phyloP scores from a whole-genome alignment of 2,888 invertebrate genomes.

The Oeneis ivallda region DNA sequence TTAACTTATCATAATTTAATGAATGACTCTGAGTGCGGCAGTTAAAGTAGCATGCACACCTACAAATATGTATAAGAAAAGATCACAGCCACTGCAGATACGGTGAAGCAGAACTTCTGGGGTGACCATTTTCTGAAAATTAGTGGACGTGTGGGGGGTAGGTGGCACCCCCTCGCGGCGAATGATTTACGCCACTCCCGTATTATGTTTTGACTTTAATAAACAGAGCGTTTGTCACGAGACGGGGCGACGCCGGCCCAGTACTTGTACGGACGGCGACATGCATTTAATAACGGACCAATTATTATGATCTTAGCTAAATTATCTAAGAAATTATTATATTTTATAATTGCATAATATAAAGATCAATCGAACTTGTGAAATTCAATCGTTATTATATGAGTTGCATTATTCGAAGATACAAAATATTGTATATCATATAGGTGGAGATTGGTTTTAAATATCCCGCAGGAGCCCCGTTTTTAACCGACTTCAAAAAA shows the following conservation, averaged over 20 bases:
- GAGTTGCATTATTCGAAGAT: too few relatives aligned
- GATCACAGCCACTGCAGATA: conserved; percentile 42
- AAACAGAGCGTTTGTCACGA: conserved; percentile 80
- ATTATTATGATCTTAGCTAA: neutral
- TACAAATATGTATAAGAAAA: conserved; percentile 40
- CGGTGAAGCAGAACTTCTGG: conserved; percentile 59
- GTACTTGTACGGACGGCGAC: conserved; percentile 28
- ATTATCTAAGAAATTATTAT: too few relatives aligned
- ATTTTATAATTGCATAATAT: too few relatives aligned
- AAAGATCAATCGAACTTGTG: too few relatives aligned
- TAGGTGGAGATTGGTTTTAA: too few relatives aligned
- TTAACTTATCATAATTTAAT: too few relatives aligned
- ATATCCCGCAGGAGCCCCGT: too few relatives aligned
- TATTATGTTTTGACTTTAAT: conserved; percentile 85
- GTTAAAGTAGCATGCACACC: conserved; percentile 2
- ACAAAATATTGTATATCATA: too few relatives aligned
- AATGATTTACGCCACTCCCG: conserved; percentile 84
- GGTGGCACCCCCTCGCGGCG: conserved; percentile 53
- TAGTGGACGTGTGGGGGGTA: conserved; percentile 63
- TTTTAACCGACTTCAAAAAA: too few relatives aligned
- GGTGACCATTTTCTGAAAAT: conserved; percentile 76
- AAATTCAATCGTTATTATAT: too few relatives aligned
- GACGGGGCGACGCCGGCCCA: conserved; percentile 57
- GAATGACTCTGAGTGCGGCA: too few relatives aligned
- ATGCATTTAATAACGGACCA: conserved; percentile 14